Evolutionary conservation across 2,113 vertebrate species (phyloP).

Genomic region (Brachypodius melanocephalos): DNA sequence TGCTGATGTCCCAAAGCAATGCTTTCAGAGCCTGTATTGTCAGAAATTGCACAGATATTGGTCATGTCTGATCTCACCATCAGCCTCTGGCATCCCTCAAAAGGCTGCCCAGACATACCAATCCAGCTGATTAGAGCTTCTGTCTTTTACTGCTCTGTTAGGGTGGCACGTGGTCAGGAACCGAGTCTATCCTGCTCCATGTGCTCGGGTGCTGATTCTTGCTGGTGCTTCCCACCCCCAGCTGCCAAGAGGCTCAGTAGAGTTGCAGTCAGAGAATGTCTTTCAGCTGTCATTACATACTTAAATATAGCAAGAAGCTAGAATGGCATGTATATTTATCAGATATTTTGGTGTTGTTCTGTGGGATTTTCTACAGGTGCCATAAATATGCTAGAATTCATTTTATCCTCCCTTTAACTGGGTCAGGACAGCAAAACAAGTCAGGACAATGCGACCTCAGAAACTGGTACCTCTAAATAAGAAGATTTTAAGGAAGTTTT

Average conservation of each 20-base stretch:
- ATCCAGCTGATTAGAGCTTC: not conserved
- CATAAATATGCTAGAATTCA: not conserved
- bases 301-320: not conserved
- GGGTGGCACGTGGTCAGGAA: fast-evolving
- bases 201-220: not conserved
- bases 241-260: not conserved
- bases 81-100: not conserved
- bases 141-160: not conserved
- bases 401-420: not conserved
- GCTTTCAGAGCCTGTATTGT: not conserved
- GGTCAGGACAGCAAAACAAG: not conserved
- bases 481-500: not conserved
- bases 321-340: not conserved
- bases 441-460: not conserved
- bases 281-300: not conserved
- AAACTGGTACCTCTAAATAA: not conserved
- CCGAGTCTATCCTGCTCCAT: not conserved
- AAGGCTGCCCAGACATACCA: not conserved
- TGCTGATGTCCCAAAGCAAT: not conserved
- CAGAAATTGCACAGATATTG: not conserved
- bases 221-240: not conserved
- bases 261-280: not conserved
- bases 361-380: not conserved
- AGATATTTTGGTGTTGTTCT: not conserved
- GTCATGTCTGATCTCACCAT: not conserved